A percentile compares a stretch with the other conserved stretches of the same genome.
phyloP scores from a whole-genome alignment of 2,113 vertebrate species.

The Scolopax mira region DNA sequence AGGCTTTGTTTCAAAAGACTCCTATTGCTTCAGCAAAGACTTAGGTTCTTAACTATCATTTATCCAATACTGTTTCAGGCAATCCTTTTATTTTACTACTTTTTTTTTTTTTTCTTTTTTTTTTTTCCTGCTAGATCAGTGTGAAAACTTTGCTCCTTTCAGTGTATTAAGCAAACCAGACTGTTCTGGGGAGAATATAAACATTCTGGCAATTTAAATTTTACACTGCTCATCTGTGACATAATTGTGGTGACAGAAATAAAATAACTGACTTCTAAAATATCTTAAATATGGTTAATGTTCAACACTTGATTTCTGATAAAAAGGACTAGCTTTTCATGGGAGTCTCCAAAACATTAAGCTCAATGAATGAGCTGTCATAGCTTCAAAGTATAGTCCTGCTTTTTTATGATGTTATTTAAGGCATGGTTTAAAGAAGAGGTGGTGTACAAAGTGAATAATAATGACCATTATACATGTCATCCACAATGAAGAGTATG shows the following conservation, averaged over 20 bases:
- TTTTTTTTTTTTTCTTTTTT: background rate
- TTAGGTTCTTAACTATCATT: background rate
- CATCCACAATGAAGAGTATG: background rate
- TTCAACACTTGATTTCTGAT: background rate
- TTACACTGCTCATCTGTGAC: background rate
- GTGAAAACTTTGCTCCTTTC: background rate
- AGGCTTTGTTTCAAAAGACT: background rate
- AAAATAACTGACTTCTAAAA: background rate
- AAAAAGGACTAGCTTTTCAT: background rate
- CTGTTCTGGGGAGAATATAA: background rate
- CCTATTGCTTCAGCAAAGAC: background rate
- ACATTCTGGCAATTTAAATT: background rate
- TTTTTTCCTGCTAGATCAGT: background rate
- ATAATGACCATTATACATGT: background rate
- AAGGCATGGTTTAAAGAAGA: background rate
- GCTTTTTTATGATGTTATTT: background rate
- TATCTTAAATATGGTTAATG: background rate
- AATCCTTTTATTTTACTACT: background rate
- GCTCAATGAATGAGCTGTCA: background rate
- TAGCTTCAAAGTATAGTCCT: background rate
- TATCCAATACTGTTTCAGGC: background rate
- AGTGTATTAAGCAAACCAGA: background rate
- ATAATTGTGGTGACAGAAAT: background rate
- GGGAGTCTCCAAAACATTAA: background rate
- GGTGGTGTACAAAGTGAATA: background rate